Percentiles rank a stretch among this genome's conserved stretches.
phyloP scores from a whole-genome alignment of 2,797 vertebrate genomes.

The Cirrhinus molitorella region DNA sequence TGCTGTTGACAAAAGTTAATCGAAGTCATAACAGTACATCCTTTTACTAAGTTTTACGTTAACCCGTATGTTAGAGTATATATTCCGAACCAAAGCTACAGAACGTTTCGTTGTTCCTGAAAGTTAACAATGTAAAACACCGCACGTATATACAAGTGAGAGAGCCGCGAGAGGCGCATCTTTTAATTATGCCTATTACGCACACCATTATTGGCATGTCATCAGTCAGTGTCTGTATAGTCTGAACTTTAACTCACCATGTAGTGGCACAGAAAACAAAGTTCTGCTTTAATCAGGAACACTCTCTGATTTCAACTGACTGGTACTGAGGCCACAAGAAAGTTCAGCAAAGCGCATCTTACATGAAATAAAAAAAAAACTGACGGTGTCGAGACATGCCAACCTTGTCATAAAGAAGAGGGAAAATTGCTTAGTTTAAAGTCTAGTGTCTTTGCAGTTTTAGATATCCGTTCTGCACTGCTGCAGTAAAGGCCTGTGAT shows the following conservation, averaged over 20 bases:
- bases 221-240: slow-evolving; percentile 42
- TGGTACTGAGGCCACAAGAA: slow-evolving; percentile 52
- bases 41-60: neutral
- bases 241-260: slow-evolving; percentile 6
- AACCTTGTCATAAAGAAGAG: slow-evolving; percentile 29
- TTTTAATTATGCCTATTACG: slow-evolving; percentile 67
- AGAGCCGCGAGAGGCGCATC: slow-evolving; percentile 59
- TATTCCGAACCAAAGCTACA: neutral
- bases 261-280: slow-evolving; percentile 41
- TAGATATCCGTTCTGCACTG: slow-evolving; percentile 15
- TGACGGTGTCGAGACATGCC: slow-evolving; percentile 47
- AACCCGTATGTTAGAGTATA: too few species aligned
- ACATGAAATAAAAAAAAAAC: slow-evolving; percentile 47
- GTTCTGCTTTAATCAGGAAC: slow-evolving; percentile 49
- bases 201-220: slow-evolving; percentile 62
- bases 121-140: neutral
- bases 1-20: neutral
- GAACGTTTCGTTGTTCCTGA: neutral
- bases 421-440: slow-evolving; percentile 42
- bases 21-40: neutral
- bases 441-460: slow-evolving; percentile 29
- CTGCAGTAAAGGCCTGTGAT: slow-evolving; percentile 49
- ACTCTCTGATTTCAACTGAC: slow-evolving; percentile 55
- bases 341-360: slow-evolving; percentile 43
- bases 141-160: neutral